A percentile compares a stretch with the other conserved stretches of the same genome.
Evolutionary conservation across 2,888 invertebrate genomes (phyloP).

Genomic region (Caenorhabditis wallacei): DNA sequence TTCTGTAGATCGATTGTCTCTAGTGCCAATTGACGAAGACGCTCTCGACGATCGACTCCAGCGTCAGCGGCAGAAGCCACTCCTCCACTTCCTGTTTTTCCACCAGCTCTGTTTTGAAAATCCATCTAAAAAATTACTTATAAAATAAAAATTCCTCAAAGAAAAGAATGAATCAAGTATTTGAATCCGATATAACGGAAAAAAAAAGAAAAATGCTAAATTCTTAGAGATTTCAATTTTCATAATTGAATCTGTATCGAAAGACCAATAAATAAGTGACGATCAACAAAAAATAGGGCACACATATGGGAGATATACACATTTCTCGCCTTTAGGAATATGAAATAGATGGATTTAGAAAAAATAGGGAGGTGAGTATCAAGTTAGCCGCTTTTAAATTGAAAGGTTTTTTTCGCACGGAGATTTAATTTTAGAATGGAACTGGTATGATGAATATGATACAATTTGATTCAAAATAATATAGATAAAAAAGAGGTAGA

Average conservation of each 20-base stretch:
- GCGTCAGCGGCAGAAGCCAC: constrained; percentile 99
- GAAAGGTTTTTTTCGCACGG: constrained; percentile 28
- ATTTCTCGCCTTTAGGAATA: not conserved
- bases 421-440: constrained; percentile 13
- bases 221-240: not conserved
- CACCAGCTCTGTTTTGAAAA: constrained; percentile 98
- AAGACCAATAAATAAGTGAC: constrained; percentile 20
- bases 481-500: constrained; percentile 7
- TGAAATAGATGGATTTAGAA: not conserved
- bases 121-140: constrained; percentile 88
- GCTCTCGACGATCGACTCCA: constrained; percentile 90
- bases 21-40: constrained; percentile 93
- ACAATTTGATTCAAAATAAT: constrained; percentile 26
- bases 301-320: not conserved
- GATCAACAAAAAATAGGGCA: constrained; percentile 15
- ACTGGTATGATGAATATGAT: constrained; percentile 11
- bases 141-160: not conserved
- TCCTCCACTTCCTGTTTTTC: constrained; percentile 99
- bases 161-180: not conserved
- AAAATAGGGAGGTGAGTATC: constrained; percentile 30
- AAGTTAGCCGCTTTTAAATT: constrained; percentile 28
- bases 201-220: not conserved
- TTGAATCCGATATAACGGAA: not conserved
- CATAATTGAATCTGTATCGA: not conserved
- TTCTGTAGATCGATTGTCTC: constrained; percentile 99